A percentile compares a stretch with the other conserved stretches of the same genome.
Conservation (phyloP, 2,888 invertebrate species). For the Polydesmus complanatus region DNA sequence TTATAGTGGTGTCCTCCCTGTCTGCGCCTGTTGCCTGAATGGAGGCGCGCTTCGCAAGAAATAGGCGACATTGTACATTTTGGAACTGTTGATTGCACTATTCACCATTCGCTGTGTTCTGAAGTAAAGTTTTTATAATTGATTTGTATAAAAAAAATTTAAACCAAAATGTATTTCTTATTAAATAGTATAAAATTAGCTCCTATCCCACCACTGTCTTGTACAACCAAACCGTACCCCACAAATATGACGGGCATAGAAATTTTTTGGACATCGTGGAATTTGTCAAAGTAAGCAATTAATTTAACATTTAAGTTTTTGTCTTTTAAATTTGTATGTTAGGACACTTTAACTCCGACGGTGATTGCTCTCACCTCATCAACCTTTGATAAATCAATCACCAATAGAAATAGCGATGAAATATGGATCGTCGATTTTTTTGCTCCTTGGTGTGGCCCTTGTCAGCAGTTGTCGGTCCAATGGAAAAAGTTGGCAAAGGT, state of each 20-base stretch:
- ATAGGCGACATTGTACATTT: slow-evolving; percentile 36
- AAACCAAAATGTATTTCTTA: neutral
- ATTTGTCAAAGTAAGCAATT: slow-evolving; percentile 48
- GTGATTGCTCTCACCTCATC: slow-evolving; percentile 43
- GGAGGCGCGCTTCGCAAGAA: slow-evolving; percentile 46
- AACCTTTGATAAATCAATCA: slow-evolving; percentile 41
- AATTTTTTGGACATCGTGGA: slow-evolving; percentile 45
- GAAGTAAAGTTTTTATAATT: too few species aligned
- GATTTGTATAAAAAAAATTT: too few species aligned
- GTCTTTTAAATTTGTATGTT: slow-evolving; percentile 17
- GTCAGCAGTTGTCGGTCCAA: slow-evolving; percentile 51
- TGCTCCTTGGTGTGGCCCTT: slow-evolving; percentile 62
- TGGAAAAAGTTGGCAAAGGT: slow-evolving; percentile 47
- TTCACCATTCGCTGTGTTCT: slow-evolving; percentile 43
- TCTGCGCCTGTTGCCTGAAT: slow-evolving; percentile 50
- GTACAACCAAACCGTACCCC: slow-evolving; percentile 43
- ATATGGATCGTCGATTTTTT: slow-evolving; percentile 57
- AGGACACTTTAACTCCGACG: slow-evolving; percentile 36
- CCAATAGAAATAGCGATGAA: slow-evolving; percentile 39
- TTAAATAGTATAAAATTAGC: slow-evolving; percentile 40
- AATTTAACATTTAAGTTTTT: slow-evolving; percentile 24
- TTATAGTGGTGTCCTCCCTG: slow-evolving; percentile 58
- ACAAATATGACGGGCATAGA: slow-evolving; percentile 46
- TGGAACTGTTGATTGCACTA: slow-evolving; percentile 54
- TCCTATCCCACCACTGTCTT: slow-evolving; percentile 56